These are phyloP conservation scores for Catharus fuscescens DNA, from an alignment of 2,113 vertebrate species.

Conservation along the genomic window DNA sequence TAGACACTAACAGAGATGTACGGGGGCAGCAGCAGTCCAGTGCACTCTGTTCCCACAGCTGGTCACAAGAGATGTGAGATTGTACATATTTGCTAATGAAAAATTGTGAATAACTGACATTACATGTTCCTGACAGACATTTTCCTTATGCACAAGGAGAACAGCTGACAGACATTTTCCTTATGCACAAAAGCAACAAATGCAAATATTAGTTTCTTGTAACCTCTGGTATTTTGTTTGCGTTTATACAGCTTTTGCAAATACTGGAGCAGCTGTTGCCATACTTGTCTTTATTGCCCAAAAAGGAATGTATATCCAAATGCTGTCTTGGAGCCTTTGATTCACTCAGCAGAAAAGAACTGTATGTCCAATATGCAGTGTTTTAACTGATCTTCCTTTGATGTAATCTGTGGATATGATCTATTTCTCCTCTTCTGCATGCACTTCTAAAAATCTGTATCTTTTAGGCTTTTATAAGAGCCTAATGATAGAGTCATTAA, in stretches of 20 bases:
- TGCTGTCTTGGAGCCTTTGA: background rate
- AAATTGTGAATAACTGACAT: slow-evolving; percentile 1
- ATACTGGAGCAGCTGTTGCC: slow-evolving; percentile 69
- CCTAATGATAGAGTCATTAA: background rate
- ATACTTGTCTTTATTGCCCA: slow-evolving; percentile 34
- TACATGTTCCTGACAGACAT: background rate
- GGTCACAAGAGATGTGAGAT: background rate
- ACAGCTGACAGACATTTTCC: slow-evolving; percentile 31
- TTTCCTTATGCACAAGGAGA: background rate
- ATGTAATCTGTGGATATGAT: background rate
- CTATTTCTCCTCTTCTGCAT: background rate
- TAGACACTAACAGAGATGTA: background rate
- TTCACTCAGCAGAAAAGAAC: slow-evolving; percentile 12
- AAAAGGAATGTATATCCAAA: background rate
- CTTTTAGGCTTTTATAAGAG: slow-evolving; percentile 7
- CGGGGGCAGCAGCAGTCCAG: background rate
- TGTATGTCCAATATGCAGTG: background rate
- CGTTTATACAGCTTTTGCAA: slow-evolving; percentile 42
- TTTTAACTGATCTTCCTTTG: background rate
- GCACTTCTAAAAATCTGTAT: background rate
- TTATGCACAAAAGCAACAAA: background rate
- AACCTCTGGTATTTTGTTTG: slow-evolving; percentile 62
- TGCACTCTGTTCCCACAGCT: background rate
- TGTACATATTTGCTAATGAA: slow-evolving; percentile 20
- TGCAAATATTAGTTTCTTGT: slow-evolving; percentile 41